Evolutionary conservation across 2,113 vertebrate genomes (phyloP), one percentile per base, ranked within the genome.

Genomic region (Chloebia gouldiae): DNA sequence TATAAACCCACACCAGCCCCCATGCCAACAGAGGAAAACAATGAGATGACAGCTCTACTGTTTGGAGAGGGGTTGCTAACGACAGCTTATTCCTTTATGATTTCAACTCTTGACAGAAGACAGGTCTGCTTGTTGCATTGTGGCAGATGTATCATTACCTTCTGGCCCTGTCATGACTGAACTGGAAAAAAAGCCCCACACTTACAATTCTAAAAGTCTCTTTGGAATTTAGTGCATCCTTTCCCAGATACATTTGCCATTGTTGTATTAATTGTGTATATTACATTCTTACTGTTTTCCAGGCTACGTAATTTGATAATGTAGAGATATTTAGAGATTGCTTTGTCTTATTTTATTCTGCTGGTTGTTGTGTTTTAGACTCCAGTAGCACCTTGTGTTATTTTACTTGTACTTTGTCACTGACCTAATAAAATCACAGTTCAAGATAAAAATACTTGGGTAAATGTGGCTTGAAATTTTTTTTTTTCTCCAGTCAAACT

Each of bases 61-160:
- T 98, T 98, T 98, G 98, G 98, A 98, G 98, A 98, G 97, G 97
- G 97, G 97, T 98, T 98, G 98, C 98, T 99, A 99, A 98, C 90
- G 98, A 99, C 98, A 99, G 98, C 98, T 99, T 99, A 98, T 99
- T 99, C 98, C 98, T 99, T 99, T 98, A 99, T 99, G 98, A 99
- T 99, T 99, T 99, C 98, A 98, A 94, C 97, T 98, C 97, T 97
- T 99, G 99, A 99, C 98, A 99, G 98, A 98, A 98, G 98, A 99
- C 99, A 99, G 98, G 98, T 98, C 98, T 98, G 98, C 98, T 98
- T 98, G 98, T 98, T 99, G 98, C 98, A 98, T 99, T 98, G 98
- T 98, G 98, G 98, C 98, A 99, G 98, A 98, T 98, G 98, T 98
- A 98, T 99, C 98, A 98, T 99, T 99, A 99, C 98, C 98, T 99